Evolutionary conservation across 2,797 vertebrate species (phyloP).

Genomic region (Mus caroli): DNA sequence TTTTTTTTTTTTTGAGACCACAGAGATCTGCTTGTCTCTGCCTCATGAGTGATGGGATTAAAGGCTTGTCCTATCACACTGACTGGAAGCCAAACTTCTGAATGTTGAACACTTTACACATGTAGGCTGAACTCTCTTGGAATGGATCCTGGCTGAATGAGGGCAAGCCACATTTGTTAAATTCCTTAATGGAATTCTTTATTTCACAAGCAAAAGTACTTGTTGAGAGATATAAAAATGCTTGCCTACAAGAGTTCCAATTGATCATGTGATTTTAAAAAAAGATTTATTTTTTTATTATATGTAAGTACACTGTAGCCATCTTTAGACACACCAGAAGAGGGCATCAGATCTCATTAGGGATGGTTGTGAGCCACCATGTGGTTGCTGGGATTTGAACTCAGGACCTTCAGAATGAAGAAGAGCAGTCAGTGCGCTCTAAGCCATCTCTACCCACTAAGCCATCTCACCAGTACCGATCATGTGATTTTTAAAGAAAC

Average conservation of each 20-base stretch:
- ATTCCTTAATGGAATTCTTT: conserved; percentile 8
- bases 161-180: conserved; percentile 65
- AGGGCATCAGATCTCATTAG: no score
- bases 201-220: conserved; percentile 27
- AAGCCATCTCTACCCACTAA: no score
- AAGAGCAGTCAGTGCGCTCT: no score
- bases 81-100: conserved; percentile 43
- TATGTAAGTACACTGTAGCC: no score
- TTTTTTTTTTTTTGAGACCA: neutral
- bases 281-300: neutral
- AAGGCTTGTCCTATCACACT: neutral
- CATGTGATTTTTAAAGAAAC: conserved; percentile 35
- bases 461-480: neutral
- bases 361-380: no score
- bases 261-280: neutral
- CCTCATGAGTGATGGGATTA: neutral
- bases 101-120: conserved; percentile 37
- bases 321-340: no score
- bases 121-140: conserved; percentile 57
- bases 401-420: no score
- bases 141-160: neutral
- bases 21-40: neutral
- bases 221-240: conserved; percentile 64
- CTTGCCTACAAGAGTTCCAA: conserved; percentile 35
- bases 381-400: no score